These are phyloP conservation scores for Bicyclus anynana DNA, from an alignment of 1,140 invertebrate species.

Conservation along the genomic window DNA sequence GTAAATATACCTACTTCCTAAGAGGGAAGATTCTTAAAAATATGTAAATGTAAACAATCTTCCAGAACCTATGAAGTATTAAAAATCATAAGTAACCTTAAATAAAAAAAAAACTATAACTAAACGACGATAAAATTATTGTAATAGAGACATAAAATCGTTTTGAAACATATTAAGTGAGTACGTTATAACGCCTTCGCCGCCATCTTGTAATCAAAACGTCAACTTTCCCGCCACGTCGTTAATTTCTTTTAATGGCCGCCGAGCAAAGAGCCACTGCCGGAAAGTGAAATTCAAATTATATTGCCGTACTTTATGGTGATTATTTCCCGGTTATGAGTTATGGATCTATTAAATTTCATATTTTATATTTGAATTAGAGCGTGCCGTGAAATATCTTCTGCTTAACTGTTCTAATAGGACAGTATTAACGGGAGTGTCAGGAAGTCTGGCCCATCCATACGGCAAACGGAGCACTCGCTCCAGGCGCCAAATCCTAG, in stretches of 20 bases:
- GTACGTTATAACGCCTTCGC: neutral
- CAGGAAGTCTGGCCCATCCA: too few species aligned
- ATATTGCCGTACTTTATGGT: constrained; percentile 7
- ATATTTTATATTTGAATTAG: neutral
- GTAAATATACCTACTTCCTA: too few species aligned
- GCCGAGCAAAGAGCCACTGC: constrained; percentile 4
- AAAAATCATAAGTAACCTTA: too few species aligned
- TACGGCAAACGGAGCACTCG: too few species aligned
- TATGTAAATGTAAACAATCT: too few species aligned
- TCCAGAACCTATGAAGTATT: too few species aligned
- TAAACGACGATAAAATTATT: neutral
- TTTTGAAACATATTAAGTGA: neutral
- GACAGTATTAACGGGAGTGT: too few species aligned
- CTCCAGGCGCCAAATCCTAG: too few species aligned
- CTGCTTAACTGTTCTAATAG: too few species aligned
- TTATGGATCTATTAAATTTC: constrained; percentile 6
- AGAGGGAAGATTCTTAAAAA: too few species aligned
- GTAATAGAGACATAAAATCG: neutral
- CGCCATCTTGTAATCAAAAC: constrained; percentile 9
- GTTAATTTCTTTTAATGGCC: constrained; percentile 8
- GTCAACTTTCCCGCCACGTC: constrained; percentile 5
- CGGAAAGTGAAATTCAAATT: constrained; percentile 11
- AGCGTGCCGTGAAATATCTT: neutral
- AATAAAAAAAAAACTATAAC: too few species aligned
- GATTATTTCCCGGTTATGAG: constrained; percentile 6